Evolutionary conservation across 2,113 vertebrate species (phyloP), one percentile per base, ranked within the genome.

Genomic region (Propithecus coquereli): DNA sequence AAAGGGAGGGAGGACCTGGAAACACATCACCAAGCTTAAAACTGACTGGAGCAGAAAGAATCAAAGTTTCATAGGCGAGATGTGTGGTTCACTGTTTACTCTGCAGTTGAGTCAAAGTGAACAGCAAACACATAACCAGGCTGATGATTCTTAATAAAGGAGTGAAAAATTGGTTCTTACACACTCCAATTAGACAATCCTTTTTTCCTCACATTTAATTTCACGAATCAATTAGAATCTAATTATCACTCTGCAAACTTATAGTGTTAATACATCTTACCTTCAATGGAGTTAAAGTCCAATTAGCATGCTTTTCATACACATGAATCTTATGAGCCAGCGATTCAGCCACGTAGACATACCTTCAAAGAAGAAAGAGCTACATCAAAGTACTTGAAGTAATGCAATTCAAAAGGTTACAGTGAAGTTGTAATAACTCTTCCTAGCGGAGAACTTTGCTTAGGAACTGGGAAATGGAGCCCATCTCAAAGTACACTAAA

Each of bases 271-370:
- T 94, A 92, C 76, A 54, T 70, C 97, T 98, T 98, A 99, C 99
- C 99, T 99, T 99, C 71, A 99, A 97, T 6, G 95, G 97, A 57
- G 97, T 98, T 97, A 99, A 97, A 84, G 88, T 98, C 90, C 99
- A 98, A 91, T 99, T 98, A 73, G 98, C 97, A n/a, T 99, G 99
- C 96, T 99, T 99, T 94, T 99, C 99, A 98, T 99, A 97, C 90
- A 99, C 98, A 50, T 98, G 98, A 74, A 99, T 91, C 20, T 50
- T 98, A 84, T 99, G 99, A 95, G 95, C 98, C 25, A 99, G 14
- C 7, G 98, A 0, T 96, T 99, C 99, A 57, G 97, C 96, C 91
- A 99, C 94, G 96, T 99, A 99, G 89, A 99, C 43, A 89, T 99
- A 98, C 97, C 99, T 99, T 97, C 93, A 97, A 98, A 96, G 97